phyloP scores from a whole-genome alignment of 2,113 vertebrate genomes.

The Pogonocichla stellata region DNA sequence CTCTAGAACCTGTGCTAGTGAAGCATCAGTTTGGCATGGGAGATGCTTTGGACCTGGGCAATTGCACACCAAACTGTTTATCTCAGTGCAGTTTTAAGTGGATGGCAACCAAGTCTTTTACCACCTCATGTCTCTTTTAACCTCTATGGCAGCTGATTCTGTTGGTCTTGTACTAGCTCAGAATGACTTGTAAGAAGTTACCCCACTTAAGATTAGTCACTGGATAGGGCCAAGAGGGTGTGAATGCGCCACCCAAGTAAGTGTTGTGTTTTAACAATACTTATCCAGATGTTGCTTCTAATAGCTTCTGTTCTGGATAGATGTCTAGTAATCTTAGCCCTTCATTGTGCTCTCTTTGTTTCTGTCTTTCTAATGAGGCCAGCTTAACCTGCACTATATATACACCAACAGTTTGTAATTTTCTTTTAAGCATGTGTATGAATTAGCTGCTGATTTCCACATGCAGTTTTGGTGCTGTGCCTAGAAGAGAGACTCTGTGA shows the following conservation, averaged over 20 bases:
- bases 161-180: background rate
- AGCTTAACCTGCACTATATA: background rate
- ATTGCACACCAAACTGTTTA: background rate
- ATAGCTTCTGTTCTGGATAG: background rate
- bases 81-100: background rate
- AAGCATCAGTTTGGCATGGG: background rate
- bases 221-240: background rate
- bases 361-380: background rate
- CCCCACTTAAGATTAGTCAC: background rate
- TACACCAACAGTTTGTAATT: background rate
- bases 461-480: background rate
- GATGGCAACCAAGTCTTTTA: background rate
- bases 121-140: background rate
- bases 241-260: background rate
- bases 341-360: background rate
- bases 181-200: background rate
- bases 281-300: background rate
- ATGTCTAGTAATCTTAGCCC: background rate
- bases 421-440: background rate
- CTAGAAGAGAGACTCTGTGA: background rate
- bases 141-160: background rate
- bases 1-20: background rate
- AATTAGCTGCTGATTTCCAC: background rate
- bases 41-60: background rate
- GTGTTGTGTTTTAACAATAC: background rate